A percentile compares a stretch with the other conserved stretches of the same genome.
These are phyloP conservation scores for Sinocyclocheilus grahami DNA, from an alignment of 2,113 vertebrate genomes.

Conservation along the genomic window DNA sequence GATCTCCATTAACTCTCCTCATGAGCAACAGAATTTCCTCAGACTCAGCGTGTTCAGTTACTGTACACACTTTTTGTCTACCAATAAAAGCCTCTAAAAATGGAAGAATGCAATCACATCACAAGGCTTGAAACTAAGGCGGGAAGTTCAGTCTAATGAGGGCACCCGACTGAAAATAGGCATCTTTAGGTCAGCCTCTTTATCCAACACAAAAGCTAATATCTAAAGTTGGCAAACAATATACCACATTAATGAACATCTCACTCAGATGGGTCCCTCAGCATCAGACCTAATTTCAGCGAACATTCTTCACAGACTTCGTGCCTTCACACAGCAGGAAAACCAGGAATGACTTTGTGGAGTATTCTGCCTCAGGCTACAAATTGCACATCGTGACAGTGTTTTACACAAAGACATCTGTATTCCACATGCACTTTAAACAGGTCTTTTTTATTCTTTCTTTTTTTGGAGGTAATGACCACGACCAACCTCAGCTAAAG, in stretches of 20 bases:
- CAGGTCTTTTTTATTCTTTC: not conserved
- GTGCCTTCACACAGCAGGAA: conserved; percentile 29
- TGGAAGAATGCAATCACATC: not conserved
- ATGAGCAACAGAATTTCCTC: no score
- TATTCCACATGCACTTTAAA: conserved; percentile 38
- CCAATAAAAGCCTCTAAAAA: not conserved
- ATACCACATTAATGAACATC: conserved; percentile 2
- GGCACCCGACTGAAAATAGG: not conserved
- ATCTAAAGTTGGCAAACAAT: conserved; percentile 1
- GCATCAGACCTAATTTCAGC: conserved; percentile 33
- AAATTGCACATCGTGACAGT: conserved; percentile 11
- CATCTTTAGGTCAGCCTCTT: not conserved
- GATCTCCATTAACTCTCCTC: no score
- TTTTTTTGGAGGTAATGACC: conserved; percentile 14
- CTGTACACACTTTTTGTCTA: not conserved
- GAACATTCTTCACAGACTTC: conserved; percentile 12
- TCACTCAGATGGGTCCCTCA: conserved; percentile 20
- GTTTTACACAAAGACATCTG: conserved; percentile 37
- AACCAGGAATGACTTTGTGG: not conserved
- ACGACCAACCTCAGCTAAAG: conserved; percentile 5
- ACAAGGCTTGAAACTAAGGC: no score
- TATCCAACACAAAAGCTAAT: not conserved
- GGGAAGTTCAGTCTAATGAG: not conserved
- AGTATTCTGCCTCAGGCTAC: conserved; percentile 31
- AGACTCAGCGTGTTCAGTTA: not conserved